Conservation (phyloP, 1,140 invertebrate species). For the Drosophila leontia region DNA sequence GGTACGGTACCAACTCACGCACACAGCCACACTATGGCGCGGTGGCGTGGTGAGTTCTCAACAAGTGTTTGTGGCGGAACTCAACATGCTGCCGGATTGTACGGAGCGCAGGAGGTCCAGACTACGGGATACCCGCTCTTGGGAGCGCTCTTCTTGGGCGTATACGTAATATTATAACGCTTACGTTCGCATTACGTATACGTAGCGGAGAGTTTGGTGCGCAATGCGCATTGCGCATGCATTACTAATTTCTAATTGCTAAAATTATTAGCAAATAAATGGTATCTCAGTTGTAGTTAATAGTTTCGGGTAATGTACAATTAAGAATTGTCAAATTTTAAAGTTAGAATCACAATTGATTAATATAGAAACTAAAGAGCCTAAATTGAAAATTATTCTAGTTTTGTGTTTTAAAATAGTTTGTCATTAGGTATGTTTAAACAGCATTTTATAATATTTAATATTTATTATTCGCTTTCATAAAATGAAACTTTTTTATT, state of each 20-base stretch:
- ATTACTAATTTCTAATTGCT: background rate
- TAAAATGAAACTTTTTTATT: background rate
- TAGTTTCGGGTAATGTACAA: background rate
- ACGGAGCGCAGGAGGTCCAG: slow-evolving; percentile 29
- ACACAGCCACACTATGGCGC: slow-evolving; percentile 30
- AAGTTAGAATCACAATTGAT: background rate
- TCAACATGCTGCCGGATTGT: slow-evolving; percentile 28
- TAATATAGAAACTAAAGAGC: background rate
- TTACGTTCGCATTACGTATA: slow-evolving; percentile 8
- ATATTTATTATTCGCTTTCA: background rate
- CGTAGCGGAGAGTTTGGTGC: background rate
- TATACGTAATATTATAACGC: slow-evolving; percentile 13
- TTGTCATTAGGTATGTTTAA: background rate
- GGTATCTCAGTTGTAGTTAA: background rate
- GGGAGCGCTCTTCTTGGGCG: background rate
- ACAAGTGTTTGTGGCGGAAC: slow-evolving; percentile 66
- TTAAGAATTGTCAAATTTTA: background rate
- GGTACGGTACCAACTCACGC: slow-evolving; percentile 58
- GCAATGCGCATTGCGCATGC: slow-evolving; percentile 2
- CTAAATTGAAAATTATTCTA: background rate
- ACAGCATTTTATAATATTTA: background rate
- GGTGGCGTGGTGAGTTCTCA: slow-evolving; percentile 73
- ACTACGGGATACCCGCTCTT: slow-evolving; percentile 31
- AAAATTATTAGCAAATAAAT: slow-evolving; percentile 4
- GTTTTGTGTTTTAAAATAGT: background rate